Conservation (phyloP, 2,797 vertebrate species). For the Columba guinea region DNA sequence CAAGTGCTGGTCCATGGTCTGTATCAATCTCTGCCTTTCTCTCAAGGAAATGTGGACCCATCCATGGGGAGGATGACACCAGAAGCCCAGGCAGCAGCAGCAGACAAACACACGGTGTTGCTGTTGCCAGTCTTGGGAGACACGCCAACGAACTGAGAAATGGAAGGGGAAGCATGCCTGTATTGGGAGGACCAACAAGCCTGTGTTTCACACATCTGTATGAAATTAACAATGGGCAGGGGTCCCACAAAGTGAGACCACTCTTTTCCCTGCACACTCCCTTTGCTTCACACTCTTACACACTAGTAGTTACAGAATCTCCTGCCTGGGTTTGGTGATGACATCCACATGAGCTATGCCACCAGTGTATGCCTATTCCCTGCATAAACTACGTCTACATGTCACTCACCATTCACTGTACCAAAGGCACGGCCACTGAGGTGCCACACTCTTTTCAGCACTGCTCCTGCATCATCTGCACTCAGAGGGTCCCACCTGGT, state of each 20-base stretch:
- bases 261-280: neutral
- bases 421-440: neutral
- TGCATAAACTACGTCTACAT: neutral
- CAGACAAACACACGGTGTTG: neutral
- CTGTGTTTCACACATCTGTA: neutral
- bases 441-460: neutral
- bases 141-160: neutral
- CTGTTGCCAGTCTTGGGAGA: neutral
- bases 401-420: accelerated
- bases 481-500: neutral
- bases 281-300: neutral
- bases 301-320: neutral
- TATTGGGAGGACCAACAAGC: neutral
- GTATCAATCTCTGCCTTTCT: neutral
- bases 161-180: neutral
- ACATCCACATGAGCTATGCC: neutral
- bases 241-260: neutral
- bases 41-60: neutral
- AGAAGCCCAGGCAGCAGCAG: neutral
- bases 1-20: neutral
- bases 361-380: too few relatives aligned
- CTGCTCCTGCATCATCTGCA: neutral
- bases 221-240: neutral
- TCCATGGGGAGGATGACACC: neutral
- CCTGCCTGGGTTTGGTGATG: neutral